Percentiles rank a stretch among this genome's conserved stretches.
These are phyloP conservation scores for Pterobdella sp. DNA, from an alignment of 2,888 invertebrate genomes.

Conservation along the genomic window DNA sequence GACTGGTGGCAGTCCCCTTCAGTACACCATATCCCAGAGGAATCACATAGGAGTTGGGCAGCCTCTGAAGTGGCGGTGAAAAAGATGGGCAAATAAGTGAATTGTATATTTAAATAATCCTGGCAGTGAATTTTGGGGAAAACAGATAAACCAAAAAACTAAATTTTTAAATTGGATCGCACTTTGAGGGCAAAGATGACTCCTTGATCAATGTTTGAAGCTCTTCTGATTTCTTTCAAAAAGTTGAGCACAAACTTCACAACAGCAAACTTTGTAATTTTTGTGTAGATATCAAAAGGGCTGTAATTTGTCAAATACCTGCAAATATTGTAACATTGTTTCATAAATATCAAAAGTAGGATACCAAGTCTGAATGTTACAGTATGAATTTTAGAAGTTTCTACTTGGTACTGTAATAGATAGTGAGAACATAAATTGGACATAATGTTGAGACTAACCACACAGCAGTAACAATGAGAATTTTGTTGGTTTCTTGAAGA, in stretches of 20 bases:
- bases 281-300: conserved; percentile 93
- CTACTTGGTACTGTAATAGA: no score
- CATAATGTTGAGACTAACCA: conserved; percentile 71
- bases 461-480: conserved; percentile 80
- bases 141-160: no score
- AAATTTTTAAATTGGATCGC: background rate
- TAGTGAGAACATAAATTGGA: no score
- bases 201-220: conserved; percentile 76
- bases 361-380: no score
- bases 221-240: conserved; percentile 84
- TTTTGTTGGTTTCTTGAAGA: conserved; percentile 85
- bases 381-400: no score
- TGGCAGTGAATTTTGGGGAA: no score
- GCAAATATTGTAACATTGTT: no score
- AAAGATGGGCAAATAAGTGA: no score
- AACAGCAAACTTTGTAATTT: conserved; percentile 85
- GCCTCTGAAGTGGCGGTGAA: conserved; percentile 54
- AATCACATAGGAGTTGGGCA: conserved; percentile 89
- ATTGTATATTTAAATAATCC: no score
- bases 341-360: no score
- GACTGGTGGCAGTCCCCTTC: conserved; percentile 56
- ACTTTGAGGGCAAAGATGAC: conserved; percentile 86
- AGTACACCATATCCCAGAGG: conserved; percentile 85
- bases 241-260: conserved; percentile 72
- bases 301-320: conserved; percentile 98